Base-by-base conservation (phyloP, 1,140 invertebrate species). In the Leptinotarsa lineolata region DNA sequence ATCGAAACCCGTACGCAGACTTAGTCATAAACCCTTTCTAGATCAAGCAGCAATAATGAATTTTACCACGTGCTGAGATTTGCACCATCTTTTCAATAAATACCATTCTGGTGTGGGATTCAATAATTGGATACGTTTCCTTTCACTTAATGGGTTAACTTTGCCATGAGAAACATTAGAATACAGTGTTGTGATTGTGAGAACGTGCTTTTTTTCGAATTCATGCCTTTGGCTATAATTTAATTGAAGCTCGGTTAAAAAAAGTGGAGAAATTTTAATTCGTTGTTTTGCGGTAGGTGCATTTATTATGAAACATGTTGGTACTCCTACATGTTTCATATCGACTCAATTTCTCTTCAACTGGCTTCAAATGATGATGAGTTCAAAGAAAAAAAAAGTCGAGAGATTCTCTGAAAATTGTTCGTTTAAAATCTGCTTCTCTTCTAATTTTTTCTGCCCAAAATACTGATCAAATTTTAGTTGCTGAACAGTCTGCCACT, bases 11-110 rank as follows among this genome's bases (percentile, higher is more conserved):
- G 22, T 66, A n/a, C n/a, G 30, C 39, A 22, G 64, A 44, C 64
- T 66, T 66, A 39, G 30, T 44, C 64, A 66, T 66, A 66, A 66
- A 66, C 64, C 64, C 64, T 66, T 66, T 66, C 64, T 66, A 66
- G 48, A 54, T 15, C 64, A 18, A 66, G 21, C 22, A 44, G 22
- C 39, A 24, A 24, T 39, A 66, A 66, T 66, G 64, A 66, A 66
- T 65, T 60, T 60, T 71, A 72, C 70, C 70, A 72, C 70, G 70
- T 72, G 70, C 70, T 72, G 70, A 8, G 70, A 64, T 60, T 65
- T 54, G 20, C 18, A 39, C 58, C 69, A 59, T 60, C 61, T 70
- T 67, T 68, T 73, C 65, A 59, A 22, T 68, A 66, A 67, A 67
- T 58, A 59, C 64, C 54, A 63, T 67, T 73, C 48, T 22, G 21